Conservation (phyloP, 2,888 invertebrate species). For the Mesorhabditis belari region DNA sequence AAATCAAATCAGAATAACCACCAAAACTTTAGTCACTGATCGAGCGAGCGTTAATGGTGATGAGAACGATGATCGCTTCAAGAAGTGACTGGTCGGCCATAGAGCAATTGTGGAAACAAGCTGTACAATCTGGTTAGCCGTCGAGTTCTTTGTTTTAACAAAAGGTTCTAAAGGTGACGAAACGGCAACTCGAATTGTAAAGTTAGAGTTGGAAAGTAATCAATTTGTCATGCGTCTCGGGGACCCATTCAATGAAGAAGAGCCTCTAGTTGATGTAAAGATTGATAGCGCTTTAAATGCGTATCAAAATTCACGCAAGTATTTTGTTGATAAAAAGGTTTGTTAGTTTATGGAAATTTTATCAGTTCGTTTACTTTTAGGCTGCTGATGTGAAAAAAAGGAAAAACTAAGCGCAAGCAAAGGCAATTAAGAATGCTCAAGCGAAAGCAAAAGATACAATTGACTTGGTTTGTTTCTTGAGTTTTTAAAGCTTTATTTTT, state of each 20-base stretch:
- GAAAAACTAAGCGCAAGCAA: constrained; percentile 86
- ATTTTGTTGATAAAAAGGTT: constrained; percentile 75
- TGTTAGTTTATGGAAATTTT: too few species aligned
- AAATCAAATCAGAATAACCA: too few species aligned
- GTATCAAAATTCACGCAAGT: constrained; percentile 80
- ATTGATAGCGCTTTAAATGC: constrained; percentile 72
- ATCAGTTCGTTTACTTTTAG: too few species aligned
- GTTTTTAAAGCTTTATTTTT: background rate
- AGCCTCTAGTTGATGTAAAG: constrained; percentile 66
- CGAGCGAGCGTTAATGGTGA: constrained; percentile 70
- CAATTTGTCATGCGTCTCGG: constrained; percentile 70
- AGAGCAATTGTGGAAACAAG: constrained; percentile 54
- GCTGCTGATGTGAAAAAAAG: constrained; percentile 63
- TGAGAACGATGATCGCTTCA: constrained; percentile 80
- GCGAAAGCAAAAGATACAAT: constrained; percentile 32
- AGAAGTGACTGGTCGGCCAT: constrained; percentile 75
- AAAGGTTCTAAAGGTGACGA: background rate
- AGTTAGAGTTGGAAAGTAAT: constrained; percentile 76
- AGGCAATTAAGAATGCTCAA: constrained; percentile 79
- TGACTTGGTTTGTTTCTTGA: constrained; percentile 17
- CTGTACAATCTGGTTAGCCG: constrained; percentile 51
- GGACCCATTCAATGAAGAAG: constrained; percentile 53
- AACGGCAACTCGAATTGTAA: constrained; percentile 62
- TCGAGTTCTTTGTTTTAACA: background rate
- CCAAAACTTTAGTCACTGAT: constrained; percentile 60